Evolutionary conservation across 2,797 vertebrate genomes (phyloP).

Genomic region (Melopsittacus undulatus): DNA sequence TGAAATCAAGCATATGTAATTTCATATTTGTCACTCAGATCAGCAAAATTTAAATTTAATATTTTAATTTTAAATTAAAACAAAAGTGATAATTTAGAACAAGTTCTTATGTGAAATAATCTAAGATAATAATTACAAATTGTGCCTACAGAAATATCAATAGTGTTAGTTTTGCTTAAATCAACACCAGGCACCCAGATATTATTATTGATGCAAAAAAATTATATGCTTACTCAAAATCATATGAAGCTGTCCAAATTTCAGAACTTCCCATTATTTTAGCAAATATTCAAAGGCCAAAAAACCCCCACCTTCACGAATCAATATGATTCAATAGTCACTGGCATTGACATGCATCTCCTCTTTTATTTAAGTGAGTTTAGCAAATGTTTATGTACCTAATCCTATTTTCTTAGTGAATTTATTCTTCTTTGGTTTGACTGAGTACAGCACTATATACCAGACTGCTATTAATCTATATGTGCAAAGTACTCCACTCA

Average conservation of each 20-base stretch:
- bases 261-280: not conserved
- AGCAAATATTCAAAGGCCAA: not conserved
- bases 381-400: not conserved
- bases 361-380: not conserved
- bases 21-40: not conserved
- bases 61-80: not conserved
- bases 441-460: no score
- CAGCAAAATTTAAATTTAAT: not conserved
- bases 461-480: fast-evolving
- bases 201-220: not conserved
- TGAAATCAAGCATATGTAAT: not conserved
- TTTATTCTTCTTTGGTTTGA: not conserved
- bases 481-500: not conserved
- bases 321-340: not conserved
- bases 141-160: not conserved
- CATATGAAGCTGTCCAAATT: not conserved
- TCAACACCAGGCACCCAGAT: not conserved
- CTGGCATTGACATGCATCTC: not conserved
- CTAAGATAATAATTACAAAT: constrained; percentile 23
- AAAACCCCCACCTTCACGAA: not conserved
- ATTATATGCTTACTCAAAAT: not conserved
- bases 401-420: not conserved
- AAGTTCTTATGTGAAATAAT: not conserved
- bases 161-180: not conserved
- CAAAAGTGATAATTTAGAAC: not conserved